Percentiles rank a stretch among this genome's conserved stretches.
phyloP scores from a whole-genome alignment of 2,113 vertebrate genomes.

The Manacus vitellinus region DNA sequence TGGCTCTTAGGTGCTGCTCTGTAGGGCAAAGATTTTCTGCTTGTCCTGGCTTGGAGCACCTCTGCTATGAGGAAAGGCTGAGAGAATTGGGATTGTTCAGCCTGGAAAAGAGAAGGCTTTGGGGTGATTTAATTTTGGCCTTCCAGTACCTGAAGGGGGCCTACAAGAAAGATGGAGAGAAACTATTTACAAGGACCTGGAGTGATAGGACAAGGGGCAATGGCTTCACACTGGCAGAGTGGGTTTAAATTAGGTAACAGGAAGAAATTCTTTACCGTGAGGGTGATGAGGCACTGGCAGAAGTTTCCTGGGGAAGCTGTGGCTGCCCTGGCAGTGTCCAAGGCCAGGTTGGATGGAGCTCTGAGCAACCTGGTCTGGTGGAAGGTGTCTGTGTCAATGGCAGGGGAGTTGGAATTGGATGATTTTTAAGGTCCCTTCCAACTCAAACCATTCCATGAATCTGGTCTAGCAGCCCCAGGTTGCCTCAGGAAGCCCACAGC shows the following conservation, averaged over 20 bases:
- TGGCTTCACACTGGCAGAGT: not conserved
- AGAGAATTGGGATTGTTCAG: not conserved
- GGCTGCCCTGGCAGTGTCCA: not conserved
- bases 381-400: not conserved
- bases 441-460: not conserved
- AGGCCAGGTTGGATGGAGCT: rapidly evolving
- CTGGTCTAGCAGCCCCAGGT: not conserved
- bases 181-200: not conserved
- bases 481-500: not conserved
- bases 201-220: not conserved
- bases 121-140: not conserved
- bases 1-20: not conserved
- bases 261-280: not conserved
- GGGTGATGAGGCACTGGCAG: rapidly evolving
- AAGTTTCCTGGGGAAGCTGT: not conserved
- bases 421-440: not conserved
- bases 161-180: not conserved
- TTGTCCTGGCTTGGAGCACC: not conserved
- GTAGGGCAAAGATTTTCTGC: not conserved
- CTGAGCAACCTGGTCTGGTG: rapidly evolving
- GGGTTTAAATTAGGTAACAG: not conserved
- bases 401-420: not conserved
- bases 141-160: not conserved
- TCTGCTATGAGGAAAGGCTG: rapidly evolving
- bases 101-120: not conserved